Evolutionary conservation across 2,797 vertebrate species (phyloP), one percentile per base, ranked within the genome.

Genomic region (Tamandua tetradactyla): DNA sequence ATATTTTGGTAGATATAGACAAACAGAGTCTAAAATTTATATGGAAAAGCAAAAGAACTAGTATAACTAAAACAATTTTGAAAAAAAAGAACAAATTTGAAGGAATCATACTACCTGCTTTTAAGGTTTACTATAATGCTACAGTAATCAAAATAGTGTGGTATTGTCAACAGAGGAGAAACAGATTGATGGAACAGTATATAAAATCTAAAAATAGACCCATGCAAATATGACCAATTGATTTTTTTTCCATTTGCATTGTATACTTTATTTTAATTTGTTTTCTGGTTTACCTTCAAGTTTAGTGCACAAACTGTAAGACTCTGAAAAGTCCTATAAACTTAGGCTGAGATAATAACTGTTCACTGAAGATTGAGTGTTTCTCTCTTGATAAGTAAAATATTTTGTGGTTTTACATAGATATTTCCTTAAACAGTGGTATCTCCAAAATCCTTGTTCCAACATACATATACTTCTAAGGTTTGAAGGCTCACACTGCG

Each of bases 401-500:
- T 47, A 55, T 94, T 90, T 81, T 89, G 86, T 30, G 88, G 86
- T 81, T 66, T 89, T 89, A 87, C 57, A 62, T 68, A 89, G 37
- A 61, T 86, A 52, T 79, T 78, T 72, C 94, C 94, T 99, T 98
- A 99, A 97, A 99, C 98, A 17, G 99, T 99, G 42, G 99, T 99
- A 94, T 99, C 99, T 68, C 99, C 99, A 96, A 99, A 99, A 96
- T 99, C 99, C 97, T 98, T 99, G 98, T 99, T 99, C 99, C 99
- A 99, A 91, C 98, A 98, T 82, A 98, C 97, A 82, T 99, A 99
- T 1, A 98, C 98, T 66, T 98, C 97, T 87, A 99, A 98, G 18
- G 99, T 99, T 18, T 98, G 96, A 69, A 98, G 98, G 95, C 99
- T 99, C 92, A 99, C 98, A 32, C 98, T 99, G 97, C 99, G 98